Evolutionary conservation across 1,140 invertebrate species (phyloP).

Genomic region (Drosophila tsacasi): DNA sequence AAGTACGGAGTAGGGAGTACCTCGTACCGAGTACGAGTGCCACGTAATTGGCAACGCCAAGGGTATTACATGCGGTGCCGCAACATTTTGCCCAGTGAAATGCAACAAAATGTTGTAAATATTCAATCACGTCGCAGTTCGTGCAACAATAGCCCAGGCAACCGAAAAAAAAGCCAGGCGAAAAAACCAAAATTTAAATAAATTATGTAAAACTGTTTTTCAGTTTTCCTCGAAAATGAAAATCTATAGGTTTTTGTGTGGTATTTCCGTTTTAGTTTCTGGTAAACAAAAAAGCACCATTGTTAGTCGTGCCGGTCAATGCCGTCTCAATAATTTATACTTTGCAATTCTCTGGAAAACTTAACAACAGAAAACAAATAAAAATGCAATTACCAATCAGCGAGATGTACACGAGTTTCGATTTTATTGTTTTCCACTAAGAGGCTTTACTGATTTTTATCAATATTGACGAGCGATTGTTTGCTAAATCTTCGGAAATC

Average conservation of each 20-base stretch:
- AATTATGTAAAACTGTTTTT: slow-evolving; percentile 71
- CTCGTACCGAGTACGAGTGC: slow-evolving; percentile 21
- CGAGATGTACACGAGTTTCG: slow-evolving; percentile 16
- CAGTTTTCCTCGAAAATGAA: slow-evolving; percentile 35
- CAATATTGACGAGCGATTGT: slow-evolving; percentile 12
- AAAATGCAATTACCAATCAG: slow-evolving; percentile 43
- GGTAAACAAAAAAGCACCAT: slow-evolving; percentile 7
- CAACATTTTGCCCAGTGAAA: slow-evolving; percentile 60
- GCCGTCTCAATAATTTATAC: slow-evolving; percentile 50
- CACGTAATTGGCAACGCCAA: slow-evolving; percentile 77
- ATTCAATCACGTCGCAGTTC: slow-evolving; percentile 82
- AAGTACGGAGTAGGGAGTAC: slow-evolving; percentile 31
- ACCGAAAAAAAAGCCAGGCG: slow-evolving; percentile 10
- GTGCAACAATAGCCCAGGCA: slow-evolving; percentile 61
- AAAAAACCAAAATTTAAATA: slow-evolving; percentile 70
- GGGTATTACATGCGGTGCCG: slow-evolving; percentile 66
- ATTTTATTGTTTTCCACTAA: slow-evolving; percentile 32
- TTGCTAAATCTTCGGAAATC: slow-evolving; percentile 16
- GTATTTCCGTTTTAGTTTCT: slow-evolving; percentile 67
- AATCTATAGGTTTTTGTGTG: slow-evolving; percentile 38
- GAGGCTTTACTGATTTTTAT: slow-evolving; percentile 21
- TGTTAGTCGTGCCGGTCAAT: slow-evolving; percentile 56
- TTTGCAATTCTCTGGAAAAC: slow-evolving; percentile 54
- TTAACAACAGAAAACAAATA: slow-evolving; percentile 33
- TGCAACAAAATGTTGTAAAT: slow-evolving; percentile 77